Evolutionary conservation across 2,113 vertebrate species (phyloP), one percentile per base, ranked within the genome.

Genomic region (Loxodonta africana): DNA sequence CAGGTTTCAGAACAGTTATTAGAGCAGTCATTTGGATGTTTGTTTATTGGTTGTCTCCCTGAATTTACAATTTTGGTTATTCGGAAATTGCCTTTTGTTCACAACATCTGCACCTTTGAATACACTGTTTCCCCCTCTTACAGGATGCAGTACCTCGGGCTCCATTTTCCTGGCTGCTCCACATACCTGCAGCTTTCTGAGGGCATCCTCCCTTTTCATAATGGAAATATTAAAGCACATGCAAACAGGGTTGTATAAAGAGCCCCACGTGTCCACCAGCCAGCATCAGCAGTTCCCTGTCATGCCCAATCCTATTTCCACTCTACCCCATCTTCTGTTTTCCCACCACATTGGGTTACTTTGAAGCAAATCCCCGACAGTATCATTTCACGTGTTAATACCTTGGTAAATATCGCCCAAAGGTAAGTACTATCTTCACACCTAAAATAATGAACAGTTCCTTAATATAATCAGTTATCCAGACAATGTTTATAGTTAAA

Each of bases 61-160:
- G 5, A 23, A 28, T 14, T 7, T 15, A 5, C 0, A 30, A 28
- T 62, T 2, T 6, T 44, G 25, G 69, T 41, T 71, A n/a, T 48
- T 44, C 46, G 2, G 28, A 33, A 2, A 44, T 2, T 5, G 10
- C 57, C 30, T 30, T 53, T 21, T 28, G 65, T n/a, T 17, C 9
- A 2, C 41, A 46, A 1, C 84, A 20, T 17, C 46, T 6, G n/a
- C 46, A 26, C 46, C 60, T n/a, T 18, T 57, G 0, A 28, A 3
- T 0, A 2, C 23, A 23, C 62, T 4, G n/a, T 5, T 69, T 3
- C 11, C 41, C 51, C 1, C 0, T 17, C 26, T 53, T 28, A 0
- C 7, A 3, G 33, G 5, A 8, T 15, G 23, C 5, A 15, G 12
- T 14, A 5, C 12, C 9, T 0, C 0, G 0, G 1, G 1, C 1